Evolutionary conservation across 2,888 invertebrate genomes (phyloP).

Genomic region (Pheosia gnoma): DNA sequence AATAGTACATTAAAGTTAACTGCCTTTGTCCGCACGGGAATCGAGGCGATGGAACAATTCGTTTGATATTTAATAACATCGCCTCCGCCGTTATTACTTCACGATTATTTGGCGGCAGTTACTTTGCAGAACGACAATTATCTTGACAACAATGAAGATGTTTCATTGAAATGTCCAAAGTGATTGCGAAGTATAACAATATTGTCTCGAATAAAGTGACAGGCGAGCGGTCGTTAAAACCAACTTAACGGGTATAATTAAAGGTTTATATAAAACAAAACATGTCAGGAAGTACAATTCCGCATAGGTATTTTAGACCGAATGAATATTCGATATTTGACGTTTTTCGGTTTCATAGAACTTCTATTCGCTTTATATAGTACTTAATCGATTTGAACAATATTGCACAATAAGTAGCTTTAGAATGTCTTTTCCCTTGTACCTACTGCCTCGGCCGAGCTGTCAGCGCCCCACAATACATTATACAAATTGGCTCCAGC

Average conservation of each 20-base stretch:
- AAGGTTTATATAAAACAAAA: no score
- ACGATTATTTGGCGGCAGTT: constrained; percentile 8
- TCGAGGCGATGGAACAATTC: not conserved
- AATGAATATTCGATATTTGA: no score
- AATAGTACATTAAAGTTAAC: not conserved
- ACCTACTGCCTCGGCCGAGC: not conserved
- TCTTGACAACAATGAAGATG: not conserved
- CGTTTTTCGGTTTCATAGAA: no score
- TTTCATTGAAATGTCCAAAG: not conserved
- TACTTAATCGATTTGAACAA: not conserved
- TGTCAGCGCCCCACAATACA: not conserved
- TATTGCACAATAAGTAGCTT: not conserved
- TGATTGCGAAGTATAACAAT: not conserved
- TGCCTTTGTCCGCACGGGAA: not conserved
- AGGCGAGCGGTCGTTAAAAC: not conserved
- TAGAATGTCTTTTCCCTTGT: not conserved
- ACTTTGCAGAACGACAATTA: constrained; percentile 1
- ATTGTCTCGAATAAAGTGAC: not conserved
- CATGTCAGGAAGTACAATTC: no score
- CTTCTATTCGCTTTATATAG: not conserved
- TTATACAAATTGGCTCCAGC: not conserved
- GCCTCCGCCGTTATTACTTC: constrained; percentile 7
- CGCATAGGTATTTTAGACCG: no score
- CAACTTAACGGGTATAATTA: not conserved
- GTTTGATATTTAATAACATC: constrained; percentile 15